Base-by-base conservation (phyloP, 2,113 vertebrate species). In the Lophotis ruficrista region DNA sequence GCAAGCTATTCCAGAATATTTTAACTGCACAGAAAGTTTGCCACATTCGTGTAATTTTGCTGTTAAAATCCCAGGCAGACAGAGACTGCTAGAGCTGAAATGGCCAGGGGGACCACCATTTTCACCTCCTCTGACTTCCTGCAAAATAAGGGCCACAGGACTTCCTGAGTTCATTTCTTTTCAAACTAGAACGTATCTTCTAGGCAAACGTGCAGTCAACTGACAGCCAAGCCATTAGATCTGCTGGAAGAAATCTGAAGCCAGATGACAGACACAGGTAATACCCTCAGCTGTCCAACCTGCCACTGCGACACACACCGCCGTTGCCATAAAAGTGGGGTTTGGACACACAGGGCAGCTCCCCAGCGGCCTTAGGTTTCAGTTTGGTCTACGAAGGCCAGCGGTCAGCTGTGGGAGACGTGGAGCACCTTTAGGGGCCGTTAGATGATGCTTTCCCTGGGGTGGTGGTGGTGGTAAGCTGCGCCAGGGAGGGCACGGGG, bases 151-250 rank as follows among this genome's bases (percentile, higher is more conserved):
- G 83, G 83, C 89, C 80, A 22, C 73, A 6, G 57, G 48, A 93
- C 89, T 94, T 95, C 83, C 95, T 96, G 93, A 91, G 71, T n/a
- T 56, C 24, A 75, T 78, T 87, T 66, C 60, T 95, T 92, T 80
- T 82, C 51, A 62, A 87, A 69, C 57, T 84, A 75, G 35, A 91
- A 31, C 16, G 1, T 56, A 51, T 62, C 38, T 89, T 89, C 78
- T 68, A 89, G 86, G 57, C 45, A 94, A 79, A 41, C 3, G 1
- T 57, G 12, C 37, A 68, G 24, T 27, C 66, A 60, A 79, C 33
- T 82, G 80, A 60, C 51, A 76, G 57, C 10, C 43, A 56, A 58
- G 8, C 18, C 43, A 50, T 48, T 21, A 56, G 48, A 58, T 73
- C 47, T 60, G 30, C 37, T 83, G 3, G 6, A 83, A 64, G 12